Evolutionary conservation across 2,888 invertebrate species (phyloP).

Genomic region (Diplolepis rosae): DNA sequence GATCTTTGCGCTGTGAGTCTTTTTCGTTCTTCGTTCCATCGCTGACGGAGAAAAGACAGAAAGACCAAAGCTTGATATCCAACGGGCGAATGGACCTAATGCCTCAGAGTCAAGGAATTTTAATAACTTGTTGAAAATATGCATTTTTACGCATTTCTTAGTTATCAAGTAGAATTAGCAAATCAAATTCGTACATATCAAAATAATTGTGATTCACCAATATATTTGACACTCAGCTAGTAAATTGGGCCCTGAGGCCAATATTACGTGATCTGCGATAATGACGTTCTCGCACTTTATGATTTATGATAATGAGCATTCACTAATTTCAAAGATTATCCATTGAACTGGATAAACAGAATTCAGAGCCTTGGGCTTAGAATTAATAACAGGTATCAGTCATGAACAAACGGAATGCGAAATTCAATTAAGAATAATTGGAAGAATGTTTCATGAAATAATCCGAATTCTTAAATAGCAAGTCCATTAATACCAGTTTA

Average conservation of each 20-base stretch:
- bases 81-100: neutral
- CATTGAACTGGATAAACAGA: neutral
- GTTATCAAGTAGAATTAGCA: neutral
- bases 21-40: constrained; percentile 37
- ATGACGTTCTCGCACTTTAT: neutral
- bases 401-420: constrained; percentile 5
- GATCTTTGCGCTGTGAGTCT: neutral
- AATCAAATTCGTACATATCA: too few relatives aligned
- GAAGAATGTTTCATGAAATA: constrained; percentile 8
- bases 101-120: neutral
- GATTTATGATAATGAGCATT: neutral
- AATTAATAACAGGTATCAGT: neutral
- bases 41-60: constrained; percentile 22
- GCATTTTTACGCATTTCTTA: too few relatives aligned
- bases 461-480: neutral
- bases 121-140: neutral
- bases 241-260: neutral
- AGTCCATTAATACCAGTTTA: constrained; percentile 11
- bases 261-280: neutral
- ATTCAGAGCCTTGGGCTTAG: neutral
- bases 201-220: neutral
- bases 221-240: neutral
- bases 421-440: constrained; percentile 3
- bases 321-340: neutral
- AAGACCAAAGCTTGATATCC: constrained; percentile 36